Percentiles rank a stretch among this genome's conserved stretches.
Conservation (phyloP, 1,140 invertebrate genomes). For the Rhynchophorus ferrugineus region DNA sequence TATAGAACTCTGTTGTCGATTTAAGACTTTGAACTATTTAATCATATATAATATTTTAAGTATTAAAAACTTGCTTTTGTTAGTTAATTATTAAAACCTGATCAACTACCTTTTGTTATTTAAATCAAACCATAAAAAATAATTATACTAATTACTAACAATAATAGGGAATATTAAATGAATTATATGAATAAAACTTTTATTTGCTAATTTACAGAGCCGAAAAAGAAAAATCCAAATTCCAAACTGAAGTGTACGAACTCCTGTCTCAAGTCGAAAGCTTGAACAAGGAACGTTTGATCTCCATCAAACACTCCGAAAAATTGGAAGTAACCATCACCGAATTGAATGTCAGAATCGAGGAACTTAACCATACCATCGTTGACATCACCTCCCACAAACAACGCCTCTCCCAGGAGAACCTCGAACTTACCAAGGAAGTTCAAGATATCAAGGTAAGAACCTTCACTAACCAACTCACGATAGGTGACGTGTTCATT, state of each 20-base stretch:
- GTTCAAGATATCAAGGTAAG: conserved; percentile 81
- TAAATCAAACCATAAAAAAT: too few relatives aligned
- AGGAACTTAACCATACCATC: conserved; percentile 90
- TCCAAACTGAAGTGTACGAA: conserved; percentile 94
- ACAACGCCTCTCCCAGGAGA: conserved; percentile 80
- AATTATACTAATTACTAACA: too few relatives aligned
- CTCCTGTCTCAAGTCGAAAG: conserved; percentile 87
- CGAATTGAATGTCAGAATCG: conserved; percentile 88
- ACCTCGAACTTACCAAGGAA: conserved; percentile 88
- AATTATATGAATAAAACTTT: too few relatives aligned
- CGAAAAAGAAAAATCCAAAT: conserved; percentile 93
- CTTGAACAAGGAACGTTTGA: conserved; percentile 83
- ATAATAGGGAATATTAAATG: too few relatives aligned
- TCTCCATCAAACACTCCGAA: conserved; percentile 80
- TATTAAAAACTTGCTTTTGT: too few relatives aligned
- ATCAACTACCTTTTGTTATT: too few relatives aligned
- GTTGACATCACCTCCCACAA: conserved; percentile 90
- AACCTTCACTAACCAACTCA: not conserved
- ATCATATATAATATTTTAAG: too few relatives aligned
- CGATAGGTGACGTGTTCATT: not conserved
- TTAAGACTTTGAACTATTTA: too few relatives aligned
- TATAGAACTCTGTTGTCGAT: too few relatives aligned
- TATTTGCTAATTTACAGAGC: too few relatives aligned
- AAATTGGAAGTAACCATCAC: conserved; percentile 82
- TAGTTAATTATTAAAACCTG: too few relatives aligned